Percentiles rank a stretch among this genome's conserved stretches.
phyloP scores from a whole-genome alignment of 2,888 invertebrate species.

The Timema podura region DNA sequence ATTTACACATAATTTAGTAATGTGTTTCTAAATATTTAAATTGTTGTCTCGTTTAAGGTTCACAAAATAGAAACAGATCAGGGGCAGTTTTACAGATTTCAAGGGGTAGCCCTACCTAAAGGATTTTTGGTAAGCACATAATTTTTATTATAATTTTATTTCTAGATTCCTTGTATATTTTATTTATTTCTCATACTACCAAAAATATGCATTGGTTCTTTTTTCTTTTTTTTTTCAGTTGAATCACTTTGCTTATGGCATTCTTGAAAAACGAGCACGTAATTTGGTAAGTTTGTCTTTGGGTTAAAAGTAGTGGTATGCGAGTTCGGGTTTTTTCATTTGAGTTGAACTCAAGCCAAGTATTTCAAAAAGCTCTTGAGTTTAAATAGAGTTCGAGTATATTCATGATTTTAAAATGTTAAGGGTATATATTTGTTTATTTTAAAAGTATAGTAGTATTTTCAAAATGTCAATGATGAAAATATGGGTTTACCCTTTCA shows the following conservation, averaged over 20 bases:
- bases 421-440: too few species aligned
- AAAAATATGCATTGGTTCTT: slow-evolving; percentile 9
- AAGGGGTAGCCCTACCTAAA: slow-evolving; percentile 81
- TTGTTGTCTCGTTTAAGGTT: slow-evolving; percentile 44
- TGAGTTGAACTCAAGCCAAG: too few species aligned
- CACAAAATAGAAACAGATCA: slow-evolving; percentile 62
- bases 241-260: slow-evolving; percentile 74
- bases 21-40: too few species aligned
- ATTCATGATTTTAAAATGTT: too few species aligned
- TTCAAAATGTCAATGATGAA: too few species aligned
- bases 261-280: slow-evolving; percentile 70
- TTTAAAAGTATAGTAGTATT: too few species aligned
- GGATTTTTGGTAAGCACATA: slow-evolving; percentile 55
- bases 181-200: slow-evolving; percentile 22
- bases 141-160: neutral
- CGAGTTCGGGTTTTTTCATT: too few species aligned
- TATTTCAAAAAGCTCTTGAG: too few species aligned
- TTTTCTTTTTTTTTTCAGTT: slow-evolving; percentile 43
- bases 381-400: too few species aligned
- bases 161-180: slow-evolving; percentile 18
- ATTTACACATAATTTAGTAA: too few species aligned
- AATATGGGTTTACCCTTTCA: too few species aligned
- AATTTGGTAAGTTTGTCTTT: slow-evolving; percentile 56
- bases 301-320: too few species aligned
- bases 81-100: slow-evolving; percentile 75